These are phyloP conservation scores for Micoletzkya japonica DNA, from an alignment of 2,888 invertebrate genomes.

Conservation along the genomic window DNA sequence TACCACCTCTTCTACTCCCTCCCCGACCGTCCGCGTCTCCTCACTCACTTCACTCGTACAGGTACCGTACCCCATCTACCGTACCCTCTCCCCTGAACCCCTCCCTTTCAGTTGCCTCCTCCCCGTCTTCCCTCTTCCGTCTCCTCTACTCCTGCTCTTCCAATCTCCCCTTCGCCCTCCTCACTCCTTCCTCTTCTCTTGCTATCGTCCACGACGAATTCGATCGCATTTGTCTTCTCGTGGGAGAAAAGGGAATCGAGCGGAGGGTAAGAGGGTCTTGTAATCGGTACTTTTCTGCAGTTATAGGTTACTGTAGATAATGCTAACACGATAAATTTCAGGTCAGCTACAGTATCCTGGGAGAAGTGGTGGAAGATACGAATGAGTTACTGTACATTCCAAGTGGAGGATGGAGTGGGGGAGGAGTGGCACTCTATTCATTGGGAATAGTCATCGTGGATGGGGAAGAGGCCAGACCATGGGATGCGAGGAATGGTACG, in stretches of 20 bases:
- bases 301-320: neutral
- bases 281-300: neutral
- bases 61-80: neutral
- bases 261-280: neutral
- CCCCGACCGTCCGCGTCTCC: constrained; percentile 24
- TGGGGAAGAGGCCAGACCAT: constrained; percentile 15
- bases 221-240: neutral
- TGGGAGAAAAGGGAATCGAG: constrained; percentile 16
- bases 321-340: neutral
- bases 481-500: constrained; percentile 22
- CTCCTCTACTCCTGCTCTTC: constrained; percentile 7
- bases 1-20: constrained; percentile 37
- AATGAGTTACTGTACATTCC: constrained; percentile 19
- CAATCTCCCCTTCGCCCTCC: constrained; percentile 10
- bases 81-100: neutral
- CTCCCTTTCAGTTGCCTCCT: neutral
- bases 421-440: neutral
- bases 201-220: constrained; percentile 13
- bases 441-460: constrained; percentile 1
- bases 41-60: constrained; percentile 38
- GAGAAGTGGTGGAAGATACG: constrained; percentile 17
- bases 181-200: neutral
- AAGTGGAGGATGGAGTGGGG: neutral
- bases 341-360: constrained; percentile 5
- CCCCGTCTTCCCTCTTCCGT: constrained; percentile 12